Base-by-base conservation (phyloP, 2,113 vertebrate genomes). In the Hiodon alosoides region DNA sequence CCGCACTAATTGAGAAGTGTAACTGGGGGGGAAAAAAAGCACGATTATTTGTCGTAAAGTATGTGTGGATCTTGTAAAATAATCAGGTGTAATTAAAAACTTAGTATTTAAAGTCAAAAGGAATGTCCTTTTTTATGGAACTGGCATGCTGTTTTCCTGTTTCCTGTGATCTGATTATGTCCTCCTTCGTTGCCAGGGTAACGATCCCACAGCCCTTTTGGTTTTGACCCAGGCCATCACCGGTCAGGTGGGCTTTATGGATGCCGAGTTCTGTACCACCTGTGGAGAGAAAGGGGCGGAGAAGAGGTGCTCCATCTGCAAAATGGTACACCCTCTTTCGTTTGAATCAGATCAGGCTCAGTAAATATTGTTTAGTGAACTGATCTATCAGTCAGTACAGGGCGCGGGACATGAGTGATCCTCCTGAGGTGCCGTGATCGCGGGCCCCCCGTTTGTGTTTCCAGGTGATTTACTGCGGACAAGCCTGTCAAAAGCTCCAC, bases 191-290 rank as follows among this genome's bases (percentile, higher is more conserved):
- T 14, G n/a, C 3, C 80, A 99, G 97, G 97, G 97, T 4, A 93
- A 91, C 64, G 95, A 99, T 82, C 97, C 97, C 59, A 97, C 96
- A 3, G 97, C 97, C 11, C 90, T 99, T 80, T 97, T 97, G 2
- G 95, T 99, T 59, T 91, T 99, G 76, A 98, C 95, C 11, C 97
- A 99, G 86, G 96, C 96, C 11, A 95, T 98, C 84, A 99, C 97
- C 1, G 97, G 97, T 53, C 97, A 99, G 86, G 93, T 99, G 66
- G 97, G 96, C 17, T 98, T 99, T 83, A 91, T 97, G 90, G 97
- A 99, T 78, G 91, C 94, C 14, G 97, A 99, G 76, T 98, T 98
- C 83, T 99, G 97, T 67, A 97, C 94, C 0, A 90, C 95, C 5
- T 99, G 97, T 84, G 97, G 97, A 10, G 97, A 96, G 85, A 98